These are phyloP conservation scores for Fukomys damarensis DNA, from an alignment of 2,113 vertebrate genomes.

Conservation along the genomic window DNA sequence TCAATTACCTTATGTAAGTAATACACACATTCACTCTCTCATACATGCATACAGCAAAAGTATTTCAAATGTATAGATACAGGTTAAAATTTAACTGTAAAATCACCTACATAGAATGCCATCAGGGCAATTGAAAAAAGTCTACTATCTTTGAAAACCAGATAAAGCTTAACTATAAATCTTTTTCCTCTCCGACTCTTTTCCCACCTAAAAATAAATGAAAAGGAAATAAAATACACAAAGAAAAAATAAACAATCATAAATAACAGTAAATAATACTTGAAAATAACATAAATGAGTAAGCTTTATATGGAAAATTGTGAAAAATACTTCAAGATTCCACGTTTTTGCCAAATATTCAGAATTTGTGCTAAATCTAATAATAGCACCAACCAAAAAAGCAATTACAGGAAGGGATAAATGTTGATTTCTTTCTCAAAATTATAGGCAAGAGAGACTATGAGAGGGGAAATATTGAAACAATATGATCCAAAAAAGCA, in stretches of 20 bases:
- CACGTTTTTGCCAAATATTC: conserved; percentile 10
- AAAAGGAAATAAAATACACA: neutral
- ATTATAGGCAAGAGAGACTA: neutral
- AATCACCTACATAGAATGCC: conserved; percentile 39
- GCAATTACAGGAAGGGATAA: conserved; percentile 36
- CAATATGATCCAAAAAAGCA: conserved; percentile 27
- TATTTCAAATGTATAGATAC: neutral
- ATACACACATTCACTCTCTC: neutral
- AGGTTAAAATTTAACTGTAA: conserved; percentile 35
- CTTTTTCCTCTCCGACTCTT: conserved; percentile 22
- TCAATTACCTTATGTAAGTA: conserved; percentile 38
- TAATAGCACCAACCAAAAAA: conserved; percentile 21
- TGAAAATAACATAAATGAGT: conserved; percentile 25
- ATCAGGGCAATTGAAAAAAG: conserved; percentile 33
- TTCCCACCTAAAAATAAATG: conserved; percentile 51
- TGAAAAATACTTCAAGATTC: conserved; percentile 39
- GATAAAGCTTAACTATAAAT: conserved; percentile 39
- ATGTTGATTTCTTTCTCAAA: conserved; percentile 21
- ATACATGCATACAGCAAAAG: neutral
- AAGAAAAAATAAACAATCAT: neutral
- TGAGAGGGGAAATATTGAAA: neutral
- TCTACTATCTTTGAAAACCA: conserved; percentile 39
- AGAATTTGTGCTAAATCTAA: conserved; percentile 50
- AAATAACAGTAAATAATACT: conserved; percentile 37
- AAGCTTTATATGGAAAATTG: conserved; percentile 46